phyloP scores from a whole-genome alignment of 2,888 invertebrate genomes.

The Sminthurinus aureus region DNA sequence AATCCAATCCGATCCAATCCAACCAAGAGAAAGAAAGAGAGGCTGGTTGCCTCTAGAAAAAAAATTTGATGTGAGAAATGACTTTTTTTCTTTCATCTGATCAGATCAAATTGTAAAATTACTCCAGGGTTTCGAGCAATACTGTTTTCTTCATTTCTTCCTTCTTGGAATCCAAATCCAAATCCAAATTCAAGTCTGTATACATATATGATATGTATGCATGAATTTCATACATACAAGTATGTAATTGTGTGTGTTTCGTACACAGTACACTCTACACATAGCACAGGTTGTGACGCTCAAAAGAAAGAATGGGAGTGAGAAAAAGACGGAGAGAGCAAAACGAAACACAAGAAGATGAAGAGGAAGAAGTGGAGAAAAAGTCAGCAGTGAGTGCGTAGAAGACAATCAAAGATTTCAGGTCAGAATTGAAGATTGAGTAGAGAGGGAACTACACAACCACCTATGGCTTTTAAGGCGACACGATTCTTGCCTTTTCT shows the following conservation, averaged over 20 bases:
- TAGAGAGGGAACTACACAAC: constrained; percentile 52
- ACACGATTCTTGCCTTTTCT: constrained; percentile 58
- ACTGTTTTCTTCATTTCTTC: constrained; percentile 12
- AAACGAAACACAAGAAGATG: constrained; percentile 5
- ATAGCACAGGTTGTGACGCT: not conserved
- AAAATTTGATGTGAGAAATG: constrained; percentile 57
- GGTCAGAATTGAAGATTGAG: constrained; percentile 52
- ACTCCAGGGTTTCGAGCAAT: constrained; percentile 3
- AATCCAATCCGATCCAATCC: no score
- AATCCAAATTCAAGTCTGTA: no score
- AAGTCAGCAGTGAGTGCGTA: constrained; percentile 18
- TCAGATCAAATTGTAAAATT: constrained; percentile 36
- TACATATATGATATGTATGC: no score
- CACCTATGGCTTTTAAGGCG: constrained; percentile 60
- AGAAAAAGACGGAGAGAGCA: constrained; percentile 26
- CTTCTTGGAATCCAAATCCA: constrained; percentile 6
- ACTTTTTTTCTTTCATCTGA: constrained; percentile 46
- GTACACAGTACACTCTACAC: no score
- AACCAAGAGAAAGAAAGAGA: no score
- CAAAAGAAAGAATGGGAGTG: constrained; percentile 4
- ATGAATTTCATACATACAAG: no score
- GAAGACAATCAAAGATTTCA: constrained; percentile 59
- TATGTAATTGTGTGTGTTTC: no score
- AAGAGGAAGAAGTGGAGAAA: constrained; percentile 7
- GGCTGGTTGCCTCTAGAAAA: not conserved